These are phyloP conservation scores for Cyrtorhinus lividipennis DNA, from an alignment of 1,140 invertebrate species.

Conservation along the genomic window DNA sequence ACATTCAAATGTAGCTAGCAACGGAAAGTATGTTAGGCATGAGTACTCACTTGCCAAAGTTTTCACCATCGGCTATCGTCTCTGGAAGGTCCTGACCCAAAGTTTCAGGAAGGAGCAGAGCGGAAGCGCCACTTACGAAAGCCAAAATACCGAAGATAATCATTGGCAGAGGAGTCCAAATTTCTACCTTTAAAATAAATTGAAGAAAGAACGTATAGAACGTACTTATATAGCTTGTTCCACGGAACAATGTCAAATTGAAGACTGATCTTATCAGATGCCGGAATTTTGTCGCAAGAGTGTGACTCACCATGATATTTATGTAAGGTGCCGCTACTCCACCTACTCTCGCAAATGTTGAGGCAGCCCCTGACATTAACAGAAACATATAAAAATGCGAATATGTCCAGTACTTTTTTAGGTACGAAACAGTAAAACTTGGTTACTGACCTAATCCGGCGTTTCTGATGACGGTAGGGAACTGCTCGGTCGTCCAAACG, in stretches of 20 bases:
- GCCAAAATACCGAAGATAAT: constrained; percentile 53
- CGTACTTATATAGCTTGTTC: too few species aligned
- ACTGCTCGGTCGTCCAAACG: constrained; percentile 67
- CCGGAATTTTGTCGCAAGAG: too few species aligned
- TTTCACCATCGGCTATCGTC: constrained; percentile 54
- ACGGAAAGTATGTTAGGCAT: too few species aligned
- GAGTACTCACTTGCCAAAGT: constrained; percentile 42
- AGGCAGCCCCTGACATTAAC: constrained; percentile 53
- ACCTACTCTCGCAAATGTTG: constrained; percentile 59
- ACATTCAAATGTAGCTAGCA: too few species aligned
- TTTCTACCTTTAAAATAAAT: constrained; percentile 21
- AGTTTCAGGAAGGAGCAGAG: constrained; percentile 60
- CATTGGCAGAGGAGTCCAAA: constrained; percentile 51
- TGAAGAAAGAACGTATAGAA: too few species aligned
- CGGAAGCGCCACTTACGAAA: constrained; percentile 45
- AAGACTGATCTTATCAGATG: too few species aligned
- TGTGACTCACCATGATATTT: constrained; percentile 40
- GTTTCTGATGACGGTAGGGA: constrained; percentile 68
- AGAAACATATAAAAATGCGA: not conserved
- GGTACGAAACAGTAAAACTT: not conserved
- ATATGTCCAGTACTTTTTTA: not conserved
- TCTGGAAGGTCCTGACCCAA: constrained; percentile 56
- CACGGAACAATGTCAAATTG: too few species aligned
- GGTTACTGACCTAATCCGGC: constrained; percentile 34
- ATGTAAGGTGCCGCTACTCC: constrained; percentile 61